A percentile compares a stretch with the other conserved stretches of the same genome.
phyloP scores from a whole-genome alignment of 1,140 invertebrate species.

The Pogonomyrmex californicus region DNA sequence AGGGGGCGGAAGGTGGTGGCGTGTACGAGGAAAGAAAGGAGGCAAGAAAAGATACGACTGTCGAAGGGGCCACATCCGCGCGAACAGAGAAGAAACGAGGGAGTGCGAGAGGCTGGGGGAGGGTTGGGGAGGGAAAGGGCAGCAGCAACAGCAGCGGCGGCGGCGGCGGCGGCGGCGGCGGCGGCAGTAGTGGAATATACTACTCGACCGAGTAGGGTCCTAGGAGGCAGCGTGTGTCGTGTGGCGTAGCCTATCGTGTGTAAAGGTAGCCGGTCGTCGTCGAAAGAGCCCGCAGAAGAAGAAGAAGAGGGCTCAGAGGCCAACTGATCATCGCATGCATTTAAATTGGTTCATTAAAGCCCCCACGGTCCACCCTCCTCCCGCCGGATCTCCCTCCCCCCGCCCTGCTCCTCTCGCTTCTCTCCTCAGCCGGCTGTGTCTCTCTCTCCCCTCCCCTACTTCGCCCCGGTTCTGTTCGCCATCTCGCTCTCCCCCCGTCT shows the following conservation, averaged over 20 bases:
- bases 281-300: constrained; percentile 82
- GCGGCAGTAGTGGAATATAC: constrained; percentile 31
- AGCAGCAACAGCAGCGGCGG: neutral
- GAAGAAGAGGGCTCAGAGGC: constrained; percentile 85
- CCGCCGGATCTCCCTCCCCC: constrained; percentile 72
- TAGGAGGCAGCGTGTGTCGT: constrained; percentile 77
- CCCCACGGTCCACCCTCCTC: constrained; percentile 75
- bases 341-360: constrained; percentile 88
- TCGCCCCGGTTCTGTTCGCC: constrained; percentile 1
- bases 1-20: constrained; percentile 58
- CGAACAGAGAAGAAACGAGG: constrained; percentile 27
- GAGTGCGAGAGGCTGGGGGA: neutral
- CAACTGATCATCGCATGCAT: constrained; percentile 88
- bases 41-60: constrained; percentile 45
- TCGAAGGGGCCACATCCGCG: constrained; percentile 46
- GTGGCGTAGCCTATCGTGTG: constrained; percentile 78
- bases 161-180: neutral
- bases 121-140: neutral
- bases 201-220: constrained; percentile 57
- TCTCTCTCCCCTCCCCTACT: constrained; percentile 11
- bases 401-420: constrained; percentile 42
- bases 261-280: constrained; percentile 80
- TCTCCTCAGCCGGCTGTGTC: constrained; percentile 47
- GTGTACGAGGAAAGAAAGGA: constrained; percentile 48
- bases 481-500: constrained; percentile 54